These are phyloP conservation scores for Ylistrum balloti DNA, from an alignment of 1,140 invertebrate species.

Conservation along the genomic window DNA sequence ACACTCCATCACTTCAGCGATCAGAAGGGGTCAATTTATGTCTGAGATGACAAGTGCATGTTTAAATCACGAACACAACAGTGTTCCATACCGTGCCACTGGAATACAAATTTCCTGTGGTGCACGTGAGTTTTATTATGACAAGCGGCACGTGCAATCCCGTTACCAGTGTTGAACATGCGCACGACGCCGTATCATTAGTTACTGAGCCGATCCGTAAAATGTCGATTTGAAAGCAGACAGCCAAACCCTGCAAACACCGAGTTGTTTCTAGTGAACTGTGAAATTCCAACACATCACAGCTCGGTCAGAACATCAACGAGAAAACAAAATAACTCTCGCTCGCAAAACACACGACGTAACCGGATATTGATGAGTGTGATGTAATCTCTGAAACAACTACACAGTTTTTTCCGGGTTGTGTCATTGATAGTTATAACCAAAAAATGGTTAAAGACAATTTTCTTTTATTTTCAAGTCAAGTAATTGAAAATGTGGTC, in stretches of 20 bases:
- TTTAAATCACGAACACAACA: not conserved
- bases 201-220: not conserved
- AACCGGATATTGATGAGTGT: constrained; percentile 13
- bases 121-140: constrained; percentile 27
- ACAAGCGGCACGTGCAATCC: constrained; percentile 31
- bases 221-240: constrained; percentile 23
- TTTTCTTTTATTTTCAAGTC: constrained; percentile 27
- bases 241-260: constrained; percentile 1
- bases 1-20: not conserved
- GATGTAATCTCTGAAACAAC: constrained; percentile 28
- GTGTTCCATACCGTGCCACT: not conserved
- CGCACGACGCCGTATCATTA: not conserved
- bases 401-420: not conserved
- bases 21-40: not conserved
- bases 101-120: not conserved
- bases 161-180: not conserved
- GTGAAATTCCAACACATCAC: not conserved
- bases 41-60: not conserved
- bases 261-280: not conserved
- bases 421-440: not conserved
- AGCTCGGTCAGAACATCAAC: not conserved
- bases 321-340: not conserved
- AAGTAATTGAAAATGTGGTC: not conserved
- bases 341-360: not conserved
- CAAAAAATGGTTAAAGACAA: not conserved